A percentile compares a stretch with the other conserved stretches of the same genome.
Evolutionary conservation across 2,888 invertebrate genomes (phyloP).

Genomic region (Dynastes grantii): DNA sequence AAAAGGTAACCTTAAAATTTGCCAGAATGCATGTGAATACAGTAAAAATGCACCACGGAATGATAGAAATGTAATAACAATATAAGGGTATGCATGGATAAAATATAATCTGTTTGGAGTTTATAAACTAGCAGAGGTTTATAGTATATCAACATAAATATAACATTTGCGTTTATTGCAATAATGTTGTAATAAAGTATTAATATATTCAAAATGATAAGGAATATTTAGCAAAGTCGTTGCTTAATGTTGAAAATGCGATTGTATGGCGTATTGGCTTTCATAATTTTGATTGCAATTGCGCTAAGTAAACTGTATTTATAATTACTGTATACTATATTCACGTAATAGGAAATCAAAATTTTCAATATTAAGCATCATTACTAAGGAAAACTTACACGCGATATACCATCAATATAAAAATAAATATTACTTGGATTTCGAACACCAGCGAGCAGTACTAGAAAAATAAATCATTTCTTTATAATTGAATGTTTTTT

Average conservation of each 20-base stretch:
- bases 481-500: conserved; percentile 20
- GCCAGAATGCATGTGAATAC: conserved; percentile 36
- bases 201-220: background rate
- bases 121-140: conserved; percentile 10
- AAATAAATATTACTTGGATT: conserved; percentile 49
- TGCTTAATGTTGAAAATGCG: conserved; percentile 1
- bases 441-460: conserved; percentile 32
- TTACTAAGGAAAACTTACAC: background rate
- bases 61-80: conserved; percentile 5
- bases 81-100: background rate
- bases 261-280: background rate
- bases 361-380: conserved; percentile 3
- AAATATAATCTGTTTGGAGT: conserved; percentile 1
- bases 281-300: no score
- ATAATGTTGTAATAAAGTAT: background rate
- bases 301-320: no score
- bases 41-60: conserved; percentile 46
- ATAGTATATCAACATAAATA: conserved; percentile 2
- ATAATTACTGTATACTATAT: no score
- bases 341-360: background rate
- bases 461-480: conserved; percentile 46
- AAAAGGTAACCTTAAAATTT: background rate
- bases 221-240: background rate
- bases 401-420: conserved; percentile 41
- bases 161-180: conserved; percentile 22